Percentiles rank a stretch among this genome's conserved stretches.
phyloP scores from a whole-genome alignment of 1,140 invertebrate genomes.

The Papilio helenus region DNA sequence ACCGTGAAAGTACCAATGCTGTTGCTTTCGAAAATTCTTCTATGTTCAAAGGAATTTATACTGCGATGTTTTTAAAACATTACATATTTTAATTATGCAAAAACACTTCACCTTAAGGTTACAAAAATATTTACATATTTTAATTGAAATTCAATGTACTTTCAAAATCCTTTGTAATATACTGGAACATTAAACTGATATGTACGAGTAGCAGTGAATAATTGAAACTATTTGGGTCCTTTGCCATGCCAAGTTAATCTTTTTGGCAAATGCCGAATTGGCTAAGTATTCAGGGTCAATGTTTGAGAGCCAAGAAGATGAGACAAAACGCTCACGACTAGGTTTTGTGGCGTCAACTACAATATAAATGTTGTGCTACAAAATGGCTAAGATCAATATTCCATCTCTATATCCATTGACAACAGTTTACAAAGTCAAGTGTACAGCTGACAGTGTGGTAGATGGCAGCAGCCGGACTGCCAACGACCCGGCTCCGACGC shows the following conservation, averaged over 20 bases:
- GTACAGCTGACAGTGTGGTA: background rate
- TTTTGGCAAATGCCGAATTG: background rate
- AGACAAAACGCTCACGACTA: background rate
- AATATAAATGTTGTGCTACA: background rate
- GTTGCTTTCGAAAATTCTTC: slow-evolving; percentile 8
- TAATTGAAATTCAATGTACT: background rate
- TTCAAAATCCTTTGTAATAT: background rate
- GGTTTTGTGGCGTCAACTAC: background rate
- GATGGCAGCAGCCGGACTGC: background rate
- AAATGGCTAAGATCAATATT: background rate
- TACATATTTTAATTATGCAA: background rate
- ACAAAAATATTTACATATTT: background rate
- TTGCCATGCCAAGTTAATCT: background rate
- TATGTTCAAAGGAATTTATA: background rate
- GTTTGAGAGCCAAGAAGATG: slow-evolving; percentile 8
- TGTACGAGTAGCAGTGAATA: background rate
- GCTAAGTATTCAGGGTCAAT: slow-evolving; percentile 22
- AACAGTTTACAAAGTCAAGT: slow-evolving; percentile 2
- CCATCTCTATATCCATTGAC: background rate
- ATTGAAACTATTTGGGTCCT: background rate
- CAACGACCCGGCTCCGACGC: background rate
- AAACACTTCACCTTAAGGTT: background rate
- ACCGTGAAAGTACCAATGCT: background rate
- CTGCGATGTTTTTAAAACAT: background rate
- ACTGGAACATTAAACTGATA: background rate